phyloP scores from a whole-genome alignment of 92 coral and sea anemone species.

The Micromussa lordhowensis region DNA sequence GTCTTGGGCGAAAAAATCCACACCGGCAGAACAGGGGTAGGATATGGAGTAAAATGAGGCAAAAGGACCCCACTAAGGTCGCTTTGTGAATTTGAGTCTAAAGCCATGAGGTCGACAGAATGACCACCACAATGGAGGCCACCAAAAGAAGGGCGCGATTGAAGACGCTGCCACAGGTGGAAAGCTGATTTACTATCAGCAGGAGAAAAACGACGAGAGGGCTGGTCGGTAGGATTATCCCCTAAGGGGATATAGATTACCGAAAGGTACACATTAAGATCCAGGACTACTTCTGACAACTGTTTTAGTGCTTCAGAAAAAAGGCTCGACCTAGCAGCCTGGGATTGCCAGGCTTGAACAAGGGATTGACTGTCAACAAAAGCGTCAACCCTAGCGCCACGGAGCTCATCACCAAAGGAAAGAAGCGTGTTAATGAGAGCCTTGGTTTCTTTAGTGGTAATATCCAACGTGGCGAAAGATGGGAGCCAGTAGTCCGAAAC shows the following conservation, averaged over 20 bases:
- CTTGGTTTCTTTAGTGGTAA: not conserved
- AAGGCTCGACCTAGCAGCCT: constrained; percentile 7
- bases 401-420: not conserved
- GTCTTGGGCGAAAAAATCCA: not conserved
- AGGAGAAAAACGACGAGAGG: constrained; percentile 22
- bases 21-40: not conserved
- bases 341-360: constrained; percentile 31
- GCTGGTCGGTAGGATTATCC: constrained; percentile 37
- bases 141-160: constrained; percentile 12
- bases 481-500: not conserved
- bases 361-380: constrained; percentile 32
- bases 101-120: constrained; percentile 29
- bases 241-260: not conserved
- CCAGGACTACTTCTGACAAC: not conserved
- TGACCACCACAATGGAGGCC: constrained; percentile 26
- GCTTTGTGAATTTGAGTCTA: not conserved
- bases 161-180: constrained; percentile 26
- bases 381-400: not conserved
- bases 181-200: constrained; percentile 12
- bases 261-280: constrained; percentile 6
- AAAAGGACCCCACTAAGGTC: not conserved
- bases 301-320: constrained; percentile 35
- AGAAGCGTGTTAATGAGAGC: not conserved
- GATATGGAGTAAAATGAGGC: constrained; percentile 20
- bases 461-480: not conserved